Conservation (phyloP, 1,140 invertebrate species). For the Zaprionus ornatus region DNA sequence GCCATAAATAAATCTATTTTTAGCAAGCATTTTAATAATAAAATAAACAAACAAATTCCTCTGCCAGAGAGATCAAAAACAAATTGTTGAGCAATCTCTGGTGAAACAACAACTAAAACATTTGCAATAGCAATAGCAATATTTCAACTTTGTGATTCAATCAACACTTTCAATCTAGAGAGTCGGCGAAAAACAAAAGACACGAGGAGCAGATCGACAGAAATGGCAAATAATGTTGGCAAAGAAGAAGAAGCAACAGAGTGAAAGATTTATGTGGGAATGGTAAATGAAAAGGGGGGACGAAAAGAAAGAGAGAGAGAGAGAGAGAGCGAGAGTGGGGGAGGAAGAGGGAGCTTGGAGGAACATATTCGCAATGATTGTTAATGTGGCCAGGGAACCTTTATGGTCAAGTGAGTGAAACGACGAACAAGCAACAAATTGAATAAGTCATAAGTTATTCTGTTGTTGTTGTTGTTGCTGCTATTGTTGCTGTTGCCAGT, state of each 20-base stretch:
- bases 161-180: conserved; percentile 2
- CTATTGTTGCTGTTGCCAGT: conserved; percentile 27
- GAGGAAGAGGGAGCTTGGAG: conserved; percentile 22
- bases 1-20: conserved; percentile 1
- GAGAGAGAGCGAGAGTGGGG: conserved; percentile 42
- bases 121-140: background rate
- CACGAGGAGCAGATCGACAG: conserved; percentile 5
- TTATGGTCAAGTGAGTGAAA: conserved; percentile 14
- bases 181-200: background rate
- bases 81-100: background rate
- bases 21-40: background rate
- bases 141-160: background rate
- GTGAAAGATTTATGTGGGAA: conserved; percentile 64
- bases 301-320: conserved; percentile 22
- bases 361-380: background rate
- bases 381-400: conserved; percentile 34
- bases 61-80: background rate
- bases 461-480: conserved; percentile 33
- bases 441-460: conserved; percentile 62
- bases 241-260: conserved; percentile 7
- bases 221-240: conserved; percentile 46
- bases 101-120: conserved; percentile 4
- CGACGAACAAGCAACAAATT: conserved; percentile 39
- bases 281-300: conserved; percentile 23
- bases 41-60: conserved; percentile 6